Evolutionary conservation across 1,140 invertebrate genomes (phyloP), one percentile per base, ranked within the genome.

Genomic region (Phymastichus coffea): DNA sequence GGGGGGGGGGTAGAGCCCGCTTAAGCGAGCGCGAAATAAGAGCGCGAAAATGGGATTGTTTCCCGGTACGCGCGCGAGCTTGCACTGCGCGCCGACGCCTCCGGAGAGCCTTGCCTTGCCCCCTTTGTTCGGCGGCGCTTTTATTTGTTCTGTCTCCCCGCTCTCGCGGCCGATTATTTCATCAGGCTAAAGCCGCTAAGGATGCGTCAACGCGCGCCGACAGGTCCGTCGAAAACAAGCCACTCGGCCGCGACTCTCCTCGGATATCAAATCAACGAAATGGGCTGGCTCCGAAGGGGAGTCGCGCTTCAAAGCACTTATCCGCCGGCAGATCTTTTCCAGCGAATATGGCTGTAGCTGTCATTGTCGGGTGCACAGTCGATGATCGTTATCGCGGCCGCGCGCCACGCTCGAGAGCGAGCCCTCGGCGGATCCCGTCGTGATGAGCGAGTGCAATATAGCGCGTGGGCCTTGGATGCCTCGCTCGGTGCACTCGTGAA

Each of bases 401-500:
- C n/a, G n/a, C n/a, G n/a, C n/a, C n/a, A n/a, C n/a, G n/a, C n/a
- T n/a, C n/a, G n/a, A n/a, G n/a, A n/a, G n/a, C n/a, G n/a, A n/a
- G n/a, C n/a, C n/a, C 30, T 46, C 53, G 6, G 25, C 25, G 38
- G 41, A 55, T 55, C 46, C 53, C 22, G 26, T 19, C 25, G 20
- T 38, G 48, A 37, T 20, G 19, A 4, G 30, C 19, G 35, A 15
- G 28, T 49, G 19, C 23, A 28, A 26, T n/a, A 49, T 35, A 19
- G 20, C 20, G 35, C 17, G 33, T 20, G 28, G 57, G 37, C 48
- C 48, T 62, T 44, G 49, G 63, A 69, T 61, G 57, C 67, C 62
- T 63, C 60, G 67, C 64, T 62, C 38, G 25, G 61, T 59, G 48
- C 57, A 64, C 37, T 59, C 38, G 46, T 35, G 66, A 67, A 69